Percentiles rank a stretch among this genome's conserved stretches.
Evolutionary conservation across 2,113 vertebrate genomes (phyloP).

Genomic region (Oreochromis spilurus): DNA sequence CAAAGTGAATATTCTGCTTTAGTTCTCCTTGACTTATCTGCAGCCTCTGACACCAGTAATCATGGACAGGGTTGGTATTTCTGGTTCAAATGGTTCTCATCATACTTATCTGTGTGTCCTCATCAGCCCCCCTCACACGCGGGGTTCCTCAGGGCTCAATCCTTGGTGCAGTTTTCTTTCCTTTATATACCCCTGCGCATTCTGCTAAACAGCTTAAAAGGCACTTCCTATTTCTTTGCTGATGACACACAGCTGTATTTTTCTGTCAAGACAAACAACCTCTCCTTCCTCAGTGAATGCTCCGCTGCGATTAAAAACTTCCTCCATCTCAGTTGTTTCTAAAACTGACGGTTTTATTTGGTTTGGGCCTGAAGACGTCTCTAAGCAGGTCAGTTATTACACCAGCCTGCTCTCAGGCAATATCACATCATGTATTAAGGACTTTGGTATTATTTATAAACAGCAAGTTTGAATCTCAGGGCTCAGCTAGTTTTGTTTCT

Average conservation of each 20-base stretch:
- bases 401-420: not conserved
- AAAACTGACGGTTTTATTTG: not conserved
- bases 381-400: not conserved
- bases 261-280: not conserved
- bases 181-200: too few relatives aligned
- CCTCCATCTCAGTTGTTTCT: not conserved
- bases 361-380: not conserved
- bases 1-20: not conserved
- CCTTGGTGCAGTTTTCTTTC: not conserved
- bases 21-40: not conserved
- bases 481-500: not conserved
- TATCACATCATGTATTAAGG: not conserved
- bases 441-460: not conserved
- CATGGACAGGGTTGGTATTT: not conserved
- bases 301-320: not conserved
- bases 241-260: not conserved
- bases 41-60: not conserved
- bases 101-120: not conserved
- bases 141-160: not conserved
- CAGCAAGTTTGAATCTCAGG: not conserved
- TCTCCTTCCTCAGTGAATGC: not conserved
- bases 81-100: not conserved
- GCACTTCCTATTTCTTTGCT: not conserved
- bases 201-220: not conserved
- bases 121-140: not conserved